Base-by-base conservation (phyloP, 2,888 invertebrate genomes). In the Acanthococcus lagerstroemiae region DNA sequence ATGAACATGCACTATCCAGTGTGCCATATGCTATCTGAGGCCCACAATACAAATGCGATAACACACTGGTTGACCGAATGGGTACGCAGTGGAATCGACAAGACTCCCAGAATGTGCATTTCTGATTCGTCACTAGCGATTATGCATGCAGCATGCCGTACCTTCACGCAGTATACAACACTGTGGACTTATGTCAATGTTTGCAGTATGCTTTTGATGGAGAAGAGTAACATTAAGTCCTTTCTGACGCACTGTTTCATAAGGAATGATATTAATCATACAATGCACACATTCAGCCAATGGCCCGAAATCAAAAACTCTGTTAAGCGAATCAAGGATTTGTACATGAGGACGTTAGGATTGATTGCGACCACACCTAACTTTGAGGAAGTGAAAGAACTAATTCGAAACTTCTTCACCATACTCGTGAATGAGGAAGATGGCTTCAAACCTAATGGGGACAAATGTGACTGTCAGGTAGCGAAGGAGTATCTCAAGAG, bases 21-120 rank as follows among this genome's bases (percentile, higher is more conserved):
- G n/a, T 9, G 50, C 21, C 68, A 69, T 56, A 67, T 69, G 66
- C 44, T 69, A 4, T 68, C 69, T 9, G 67, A 65, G 25, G 22
- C 55, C 15, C 68, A 68, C 30, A 65, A 67, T 46, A 61, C 48
- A 7, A 68, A 67, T 22, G 46, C 67, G 3, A 68, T 69, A 22
- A 45, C 48, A 22, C 54, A 58, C 22, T 69, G 69, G 67, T 50
- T 68, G 12, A 54, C 21, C 3, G 58, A 68, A 27, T 69, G 68
- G 69, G 26, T 27, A 3, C 25, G 61, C 17, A 24, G 26, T 30
- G 68, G 56, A 5, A 63, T 63, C 9, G 9, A 27, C 24, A n/a
- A n/a, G n/a, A 7, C 25, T 6, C 67, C 68, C 1, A 58, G 63
- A 30, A 57, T 66, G 15, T 22, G 67, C 21, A 67, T 68, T 1